Conservation (phyloP, 2,888 invertebrate species). For the Lamellibrachia satsuma region DNA sequence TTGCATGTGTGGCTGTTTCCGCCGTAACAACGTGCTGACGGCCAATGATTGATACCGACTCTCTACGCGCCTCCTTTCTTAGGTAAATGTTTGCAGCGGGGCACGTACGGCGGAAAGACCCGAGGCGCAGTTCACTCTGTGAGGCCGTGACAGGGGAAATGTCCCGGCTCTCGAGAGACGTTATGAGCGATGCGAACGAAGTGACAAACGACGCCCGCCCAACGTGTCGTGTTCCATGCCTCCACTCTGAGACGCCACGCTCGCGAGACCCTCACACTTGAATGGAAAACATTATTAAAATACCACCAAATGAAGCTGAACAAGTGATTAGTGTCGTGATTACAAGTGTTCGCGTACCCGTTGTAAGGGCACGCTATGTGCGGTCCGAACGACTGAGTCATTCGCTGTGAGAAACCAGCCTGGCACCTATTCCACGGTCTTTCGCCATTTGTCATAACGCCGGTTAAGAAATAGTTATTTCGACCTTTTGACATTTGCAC, state of each 20-base stretch:
- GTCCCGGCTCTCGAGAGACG: not conserved
- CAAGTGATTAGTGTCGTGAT: slow-evolving; percentile 12
- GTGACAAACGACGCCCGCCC: not conserved
- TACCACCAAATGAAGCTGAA: slow-evolving; percentile 3
- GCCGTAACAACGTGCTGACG: slow-evolving; percentile 5
- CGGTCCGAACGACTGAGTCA: not conserved
- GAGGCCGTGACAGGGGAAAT: not conserved
- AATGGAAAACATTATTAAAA: slow-evolving; percentile 17
- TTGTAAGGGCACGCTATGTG: not conserved
- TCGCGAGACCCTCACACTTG: not conserved
- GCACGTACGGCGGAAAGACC: not conserved
- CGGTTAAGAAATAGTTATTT: not conserved
- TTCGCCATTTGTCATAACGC: not conserved
- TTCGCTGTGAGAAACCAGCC: not conserved
- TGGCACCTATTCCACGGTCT: not conserved
- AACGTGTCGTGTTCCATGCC: not conserved
- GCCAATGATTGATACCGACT: slow-evolving; percentile 1
- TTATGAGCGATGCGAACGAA: not conserved
- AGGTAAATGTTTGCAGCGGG: too few relatives aligned
- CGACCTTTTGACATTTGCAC: not conserved
- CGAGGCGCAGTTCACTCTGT: not conserved
- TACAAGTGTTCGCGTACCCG: slow-evolving; percentile 3
- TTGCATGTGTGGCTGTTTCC: not conserved
- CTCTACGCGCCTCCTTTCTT: not conserved
- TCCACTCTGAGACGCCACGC: not conserved